phyloP scores from a whole-genome alignment of 2,797 vertebrate species.

The Masticophis lateralis region DNA sequence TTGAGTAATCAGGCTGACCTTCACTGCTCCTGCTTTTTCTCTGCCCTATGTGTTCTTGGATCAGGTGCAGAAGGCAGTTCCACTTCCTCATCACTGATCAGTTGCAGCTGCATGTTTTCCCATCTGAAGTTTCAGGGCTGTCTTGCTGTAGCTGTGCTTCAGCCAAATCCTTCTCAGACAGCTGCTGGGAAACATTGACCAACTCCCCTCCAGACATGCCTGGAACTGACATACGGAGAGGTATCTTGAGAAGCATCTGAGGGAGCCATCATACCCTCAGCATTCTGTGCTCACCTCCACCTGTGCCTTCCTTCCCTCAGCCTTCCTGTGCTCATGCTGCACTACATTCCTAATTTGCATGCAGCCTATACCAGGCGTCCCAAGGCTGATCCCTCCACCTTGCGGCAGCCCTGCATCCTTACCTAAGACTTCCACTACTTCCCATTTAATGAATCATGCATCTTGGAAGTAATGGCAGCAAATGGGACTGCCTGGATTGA shows the following conservation, averaged over 20 bases:
- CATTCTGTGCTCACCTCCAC: not conserved
- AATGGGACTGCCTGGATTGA: not conserved
- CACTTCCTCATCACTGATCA: not conserved
- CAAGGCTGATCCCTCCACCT: not conserved
- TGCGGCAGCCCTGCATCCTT: not conserved
- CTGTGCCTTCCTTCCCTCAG: not conserved
- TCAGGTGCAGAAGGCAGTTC: not conserved
- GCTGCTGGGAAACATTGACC: not conserved
- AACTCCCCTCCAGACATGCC: rapidly evolving
- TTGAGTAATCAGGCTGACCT: not conserved
- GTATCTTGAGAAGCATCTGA: not conserved
- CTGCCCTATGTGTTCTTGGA: not conserved
- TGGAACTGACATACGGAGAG: not conserved
- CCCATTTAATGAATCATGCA: not conserved
- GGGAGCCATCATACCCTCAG: not conserved
- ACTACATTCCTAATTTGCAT: not conserved
- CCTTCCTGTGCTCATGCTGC: not conserved
- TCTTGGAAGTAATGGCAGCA: not conserved
- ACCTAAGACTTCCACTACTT: not conserved
- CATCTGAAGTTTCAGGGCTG: not conserved
- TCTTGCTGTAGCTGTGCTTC: not conserved
- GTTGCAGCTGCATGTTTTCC: not conserved
- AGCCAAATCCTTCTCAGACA: not conserved
- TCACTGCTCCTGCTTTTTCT: not conserved
- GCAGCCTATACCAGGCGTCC: not conserved